A percentile compares a stretch with the other conserved stretches of the same genome.
Conservation (phyloP, 2,888 invertebrate species). For the Mycalesis mineus region DNA sequence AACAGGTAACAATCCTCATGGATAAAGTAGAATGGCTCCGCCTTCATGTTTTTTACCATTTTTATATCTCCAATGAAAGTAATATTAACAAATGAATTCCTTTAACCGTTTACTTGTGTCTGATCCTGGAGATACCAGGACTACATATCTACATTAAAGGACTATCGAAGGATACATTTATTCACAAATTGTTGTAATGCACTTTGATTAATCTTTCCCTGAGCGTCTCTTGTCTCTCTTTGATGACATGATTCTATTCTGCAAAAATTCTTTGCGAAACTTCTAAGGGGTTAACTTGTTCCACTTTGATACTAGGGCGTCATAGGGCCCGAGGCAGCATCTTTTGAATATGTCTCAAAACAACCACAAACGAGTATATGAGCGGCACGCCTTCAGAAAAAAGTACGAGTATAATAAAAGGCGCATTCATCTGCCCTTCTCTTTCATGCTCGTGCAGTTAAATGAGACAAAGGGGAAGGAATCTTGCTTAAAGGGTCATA, state of each 20-base stretch:
- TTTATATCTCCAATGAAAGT: no score
- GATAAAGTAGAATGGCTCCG: neutral
- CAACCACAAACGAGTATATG: conserved; percentile 22
- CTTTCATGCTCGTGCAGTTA: conserved; percentile 28
- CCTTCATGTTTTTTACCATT: no score
- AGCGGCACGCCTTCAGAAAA: conserved; percentile 36
- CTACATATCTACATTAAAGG: neutral
- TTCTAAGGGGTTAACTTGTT: conserved; percentile 48
- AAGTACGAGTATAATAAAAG: conserved; percentile 30
- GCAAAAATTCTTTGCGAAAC: conserved; percentile 18
- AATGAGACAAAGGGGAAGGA: conserved; percentile 9
- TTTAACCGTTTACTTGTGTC: neutral
- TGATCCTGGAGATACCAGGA: conserved; percentile 17
- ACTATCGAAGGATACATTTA: neutral
- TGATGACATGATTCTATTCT: neutral
- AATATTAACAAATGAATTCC: neutral
- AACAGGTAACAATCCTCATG: neutral
- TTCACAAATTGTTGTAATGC: neutral
- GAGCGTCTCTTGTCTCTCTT: neutral
- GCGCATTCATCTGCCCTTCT: conserved; percentile 33
- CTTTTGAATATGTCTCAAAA: conserved; percentile 29
- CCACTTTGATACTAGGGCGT: conserved; percentile 54
- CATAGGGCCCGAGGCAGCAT: conserved; percentile 39
- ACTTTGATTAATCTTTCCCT: neutral
- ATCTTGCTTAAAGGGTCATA: neutral